Evolutionary conservation across 2,888 invertebrate genomes (phyloP), one percentile per base, ranked within the genome.

Genomic region (Pycnomerus fuliginosus): DNA sequence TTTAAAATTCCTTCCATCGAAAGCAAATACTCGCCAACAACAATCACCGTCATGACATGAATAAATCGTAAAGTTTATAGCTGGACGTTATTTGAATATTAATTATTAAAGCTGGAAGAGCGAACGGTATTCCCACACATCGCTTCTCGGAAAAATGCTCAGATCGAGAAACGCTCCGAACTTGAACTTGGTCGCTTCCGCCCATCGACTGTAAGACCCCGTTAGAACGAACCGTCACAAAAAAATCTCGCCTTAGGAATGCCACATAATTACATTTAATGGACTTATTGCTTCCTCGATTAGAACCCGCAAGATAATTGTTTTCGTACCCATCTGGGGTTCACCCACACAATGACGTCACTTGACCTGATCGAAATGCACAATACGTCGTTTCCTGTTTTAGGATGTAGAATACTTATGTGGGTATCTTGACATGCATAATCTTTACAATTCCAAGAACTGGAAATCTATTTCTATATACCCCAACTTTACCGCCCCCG

Each of bases 51-150:
- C 52, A 45, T 53, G 55, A 55, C 58, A 47, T 50, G 56, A 58
- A 52, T 56, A 49, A 45, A 44, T 38, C 50, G 48, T 47, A 43
- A 51, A 52, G 52, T 47, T 52, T 44, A 52, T 55, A 46, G 50
- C 55, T 38, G 44, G 25, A 53, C 55, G 49, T 47, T 43, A 33
- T 39, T 48, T 52, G 54, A 52, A 56, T 56, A 52, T 48, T 45
- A 48, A 52, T 28, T 42, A 50, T 48, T 36, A 44, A 51, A 24
- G 23, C 20, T 25, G 34, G 33, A 43, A 44, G 42, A 47, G 36
- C 44, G 30, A 47, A 53, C 52, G 60, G 58, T 58, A 60, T 60
- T 60, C 58, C 58, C 58, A 60, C 59, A 60, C 58, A 55, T 49
- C 53, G 49, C 50, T 60, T 58, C 56, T 56, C 37, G 44, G 58